Evolutionary conservation across 2,888 invertebrate genomes (phyloP).

Genomic region (Chloroclystis v-ata): DNA sequence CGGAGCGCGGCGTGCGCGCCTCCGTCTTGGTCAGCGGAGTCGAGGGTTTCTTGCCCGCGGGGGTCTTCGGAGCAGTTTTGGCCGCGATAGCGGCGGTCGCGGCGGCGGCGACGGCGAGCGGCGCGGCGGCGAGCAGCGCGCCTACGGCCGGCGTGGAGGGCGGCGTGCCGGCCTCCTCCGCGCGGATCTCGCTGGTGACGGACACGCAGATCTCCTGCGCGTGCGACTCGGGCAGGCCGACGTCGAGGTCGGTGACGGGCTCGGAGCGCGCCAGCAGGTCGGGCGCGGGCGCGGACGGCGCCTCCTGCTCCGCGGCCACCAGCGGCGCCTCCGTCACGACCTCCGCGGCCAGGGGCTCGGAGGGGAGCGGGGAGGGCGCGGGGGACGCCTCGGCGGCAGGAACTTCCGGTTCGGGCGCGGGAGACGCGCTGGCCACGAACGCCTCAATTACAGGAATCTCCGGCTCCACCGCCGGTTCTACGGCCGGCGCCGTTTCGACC

Average conservation of each 20-base stretch:
- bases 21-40: slow-evolving; percentile 41
- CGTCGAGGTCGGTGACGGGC: slow-evolving; percentile 64
- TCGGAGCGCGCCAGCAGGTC: slow-evolving; percentile 57
- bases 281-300: slow-evolving; percentile 46
- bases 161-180: slow-evolving; percentile 45
- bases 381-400: not conserved
- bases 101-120: slow-evolving; percentile 45
- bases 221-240: slow-evolving; percentile 59
- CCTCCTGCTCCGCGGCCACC: slow-evolving; percentile 12
- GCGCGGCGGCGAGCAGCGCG: slow-evolving; percentile 40
- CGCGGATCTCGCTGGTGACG: slow-evolving; percentile 59
- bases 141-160: slow-evolving; percentile 42
- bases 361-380: slow-evolving; percentile 22
- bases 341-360: slow-evolving; percentile 19
- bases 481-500: not conserved
- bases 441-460: not conserved
- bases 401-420: not conserved
- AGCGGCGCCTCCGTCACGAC: slow-evolving; percentile 17
- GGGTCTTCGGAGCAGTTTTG: slow-evolving; percentile 32
- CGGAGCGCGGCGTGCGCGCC: slow-evolving; percentile 34
- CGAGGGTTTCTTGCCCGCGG: slow-evolving; percentile 39
- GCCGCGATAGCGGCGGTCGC: slow-evolving; percentile 38
- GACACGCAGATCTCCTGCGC: slow-evolving; percentile 72
- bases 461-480: not conserved
- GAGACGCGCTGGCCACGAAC: slow-evolving; percentile 3